Conservation (phyloP, 2,797 vertebrate genomes). For the Ispidina picta region DNA sequence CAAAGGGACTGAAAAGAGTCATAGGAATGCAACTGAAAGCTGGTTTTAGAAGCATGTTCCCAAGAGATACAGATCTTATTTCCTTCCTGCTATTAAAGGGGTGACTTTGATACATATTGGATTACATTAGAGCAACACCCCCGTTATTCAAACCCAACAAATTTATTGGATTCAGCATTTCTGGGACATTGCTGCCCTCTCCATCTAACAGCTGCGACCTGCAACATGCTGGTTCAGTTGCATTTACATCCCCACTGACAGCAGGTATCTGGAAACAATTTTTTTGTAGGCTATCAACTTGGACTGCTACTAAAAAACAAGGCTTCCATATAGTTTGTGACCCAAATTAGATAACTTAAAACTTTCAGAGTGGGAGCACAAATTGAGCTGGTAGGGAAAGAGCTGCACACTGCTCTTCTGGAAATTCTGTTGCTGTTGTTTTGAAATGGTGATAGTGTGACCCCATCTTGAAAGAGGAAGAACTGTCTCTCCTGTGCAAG, state of each 20-base stretch:
- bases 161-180: background rate
- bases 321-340: background rate
- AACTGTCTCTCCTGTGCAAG: background rate
- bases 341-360: background rate
- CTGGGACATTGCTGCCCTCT: background rate
- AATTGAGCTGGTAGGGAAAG: background rate
- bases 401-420: background rate
- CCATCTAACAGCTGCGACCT: background rate
- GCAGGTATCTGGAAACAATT: background rate
- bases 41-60: slow-evolving; percentile 2
- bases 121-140: background rate
- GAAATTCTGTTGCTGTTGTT: background rate
- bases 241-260: background rate
- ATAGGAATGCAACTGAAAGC: background rate
- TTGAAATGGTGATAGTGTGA: background rate
- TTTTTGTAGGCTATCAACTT: background rate
- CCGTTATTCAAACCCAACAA: background rate
- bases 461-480: background rate
- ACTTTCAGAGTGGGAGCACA: background rate
- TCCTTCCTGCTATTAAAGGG: slow-evolving; percentile 20
- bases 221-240: background rate
- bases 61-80: slow-evolving; percentile 33
- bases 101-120: background rate
- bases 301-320: background rate
- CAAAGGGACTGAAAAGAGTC: background rate